These are phyloP conservation scores for Hydrochoerus hydrochaeris DNA, from an alignment of 2,113 vertebrate genomes.

Conservation along the genomic window DNA sequence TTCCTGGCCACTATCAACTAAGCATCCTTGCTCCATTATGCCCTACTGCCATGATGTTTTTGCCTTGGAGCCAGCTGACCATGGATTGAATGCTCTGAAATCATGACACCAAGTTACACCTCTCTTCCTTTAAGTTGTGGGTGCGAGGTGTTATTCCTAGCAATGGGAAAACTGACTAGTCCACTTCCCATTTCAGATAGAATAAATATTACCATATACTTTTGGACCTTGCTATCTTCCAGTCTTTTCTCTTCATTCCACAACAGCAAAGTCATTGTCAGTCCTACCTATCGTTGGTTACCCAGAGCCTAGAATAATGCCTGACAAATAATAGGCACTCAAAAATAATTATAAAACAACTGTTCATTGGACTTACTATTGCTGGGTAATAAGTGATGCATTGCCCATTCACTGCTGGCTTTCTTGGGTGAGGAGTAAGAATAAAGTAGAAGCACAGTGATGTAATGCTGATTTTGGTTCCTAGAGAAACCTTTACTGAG, in stretches of 20 bases:
- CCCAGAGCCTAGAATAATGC: background rate
- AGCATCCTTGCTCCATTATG: background rate
- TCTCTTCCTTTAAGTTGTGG: background rate
- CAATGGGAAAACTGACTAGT: background rate
- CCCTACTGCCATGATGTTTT: background rate
- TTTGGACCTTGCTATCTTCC: background rate
- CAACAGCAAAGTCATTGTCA: background rate
- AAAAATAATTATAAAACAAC: background rate
- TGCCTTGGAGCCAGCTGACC: background rate
- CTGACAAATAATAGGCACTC: background rate
- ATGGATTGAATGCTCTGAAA: background rate
- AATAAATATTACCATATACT: background rate
- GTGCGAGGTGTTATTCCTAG: background rate
- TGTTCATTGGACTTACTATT: constrained; percentile 31
- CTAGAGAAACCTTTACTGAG: background rate
- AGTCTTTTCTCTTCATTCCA: background rate
- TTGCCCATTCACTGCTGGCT: background rate
- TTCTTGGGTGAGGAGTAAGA: background rate
- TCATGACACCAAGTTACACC: background rate
- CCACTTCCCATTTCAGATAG: background rate
- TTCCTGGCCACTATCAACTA: background rate
- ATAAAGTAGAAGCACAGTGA: background rate
- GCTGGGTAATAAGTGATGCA: background rate
- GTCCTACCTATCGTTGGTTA: background rate
- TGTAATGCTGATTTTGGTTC: background rate